Conservation (phyloP, 2,113 vertebrate genomes). For the Notarius quadriscutis region DNA sequence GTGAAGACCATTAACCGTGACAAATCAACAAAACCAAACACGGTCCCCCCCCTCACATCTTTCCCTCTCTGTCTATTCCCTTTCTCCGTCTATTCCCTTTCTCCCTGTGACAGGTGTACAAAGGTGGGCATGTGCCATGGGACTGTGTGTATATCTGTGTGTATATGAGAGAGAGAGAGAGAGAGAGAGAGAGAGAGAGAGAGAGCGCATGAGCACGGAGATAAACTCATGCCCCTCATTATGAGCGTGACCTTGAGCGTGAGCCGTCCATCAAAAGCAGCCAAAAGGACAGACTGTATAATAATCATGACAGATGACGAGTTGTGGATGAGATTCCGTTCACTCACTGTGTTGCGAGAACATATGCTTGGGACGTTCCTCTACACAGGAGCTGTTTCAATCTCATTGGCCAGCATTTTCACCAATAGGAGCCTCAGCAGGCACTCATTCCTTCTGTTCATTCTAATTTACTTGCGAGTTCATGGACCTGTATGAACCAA, state of each 20-base stretch:
- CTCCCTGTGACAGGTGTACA: constrained; percentile 43
- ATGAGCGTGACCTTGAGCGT: constrained; percentile 9
- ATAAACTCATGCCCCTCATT: constrained; percentile 25
- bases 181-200: neutral
- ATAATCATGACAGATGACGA: constrained; percentile 14
- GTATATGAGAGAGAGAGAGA: neutral
- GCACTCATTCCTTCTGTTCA: neutral
- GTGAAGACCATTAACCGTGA: constrained; percentile 45
- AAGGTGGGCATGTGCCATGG: constrained; percentile 24
- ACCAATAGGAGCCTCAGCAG: neutral
- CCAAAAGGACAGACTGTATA: neutral
- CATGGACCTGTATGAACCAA: neutral
- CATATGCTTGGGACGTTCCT: neutral
- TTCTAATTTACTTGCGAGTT: neutral
- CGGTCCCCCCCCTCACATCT: neutral
- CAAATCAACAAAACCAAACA: constrained; percentile 48
- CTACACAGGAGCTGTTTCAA: neutral
- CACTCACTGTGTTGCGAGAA: neutral
- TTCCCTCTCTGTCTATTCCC: neutral
- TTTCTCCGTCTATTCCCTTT: constrained; percentile 24
- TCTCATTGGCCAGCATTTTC: neutral
- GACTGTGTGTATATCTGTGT: constrained; percentile 6
- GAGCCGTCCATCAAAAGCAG: neutral
- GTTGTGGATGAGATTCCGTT: constrained; percentile 2
- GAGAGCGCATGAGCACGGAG: neutral